Evolutionary conservation across 2,888 invertebrate species (phyloP).

Genomic region (Phyto melanocephala): DNA sequence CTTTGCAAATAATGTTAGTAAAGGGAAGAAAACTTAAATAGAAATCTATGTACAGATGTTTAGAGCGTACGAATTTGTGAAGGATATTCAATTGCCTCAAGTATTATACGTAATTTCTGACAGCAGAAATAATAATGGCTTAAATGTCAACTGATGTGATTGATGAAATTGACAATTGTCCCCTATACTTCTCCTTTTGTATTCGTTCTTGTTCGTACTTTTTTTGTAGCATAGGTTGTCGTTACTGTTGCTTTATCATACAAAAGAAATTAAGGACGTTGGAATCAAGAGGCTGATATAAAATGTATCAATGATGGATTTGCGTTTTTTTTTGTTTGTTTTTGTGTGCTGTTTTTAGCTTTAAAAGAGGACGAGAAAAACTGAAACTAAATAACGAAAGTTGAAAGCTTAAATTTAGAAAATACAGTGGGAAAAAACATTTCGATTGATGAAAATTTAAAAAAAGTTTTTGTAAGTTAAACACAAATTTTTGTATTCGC

Average conservation of each 20-base stretch:
- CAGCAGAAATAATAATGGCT: conserved; percentile 67
- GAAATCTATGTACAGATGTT: conserved; percentile 5
- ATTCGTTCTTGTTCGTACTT: neutral
- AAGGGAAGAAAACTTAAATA: neutral
- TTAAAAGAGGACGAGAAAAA: conserved; percentile 7
- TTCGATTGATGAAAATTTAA: no score
- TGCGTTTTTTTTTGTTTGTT: conserved; percentile 14
- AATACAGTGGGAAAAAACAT: neutral
- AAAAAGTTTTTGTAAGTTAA: no score
- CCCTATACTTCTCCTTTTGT: conserved; percentile 5
- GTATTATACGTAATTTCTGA: conserved; percentile 62
- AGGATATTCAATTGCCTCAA: conserved; percentile 62
- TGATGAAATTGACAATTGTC: conserved; percentile 68
- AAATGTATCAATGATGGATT: conserved; percentile 57
- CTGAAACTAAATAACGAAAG: conserved; percentile 53
- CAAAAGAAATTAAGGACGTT: conserved; percentile 50
- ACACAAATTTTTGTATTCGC: no score
- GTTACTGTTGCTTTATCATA: conserved; percentile 23
- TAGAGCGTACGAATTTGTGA: neutral
- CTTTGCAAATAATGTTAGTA: neutral
- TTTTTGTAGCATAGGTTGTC: neutral
- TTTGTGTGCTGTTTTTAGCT: neutral
- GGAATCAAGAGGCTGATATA: conserved; percentile 47
- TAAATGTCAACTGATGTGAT: conserved; percentile 67
- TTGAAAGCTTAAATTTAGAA: conserved; percentile 32